phyloP scores from a whole-genome alignment of 1,140 invertebrate genomes.

The Calosoma granatense region DNA sequence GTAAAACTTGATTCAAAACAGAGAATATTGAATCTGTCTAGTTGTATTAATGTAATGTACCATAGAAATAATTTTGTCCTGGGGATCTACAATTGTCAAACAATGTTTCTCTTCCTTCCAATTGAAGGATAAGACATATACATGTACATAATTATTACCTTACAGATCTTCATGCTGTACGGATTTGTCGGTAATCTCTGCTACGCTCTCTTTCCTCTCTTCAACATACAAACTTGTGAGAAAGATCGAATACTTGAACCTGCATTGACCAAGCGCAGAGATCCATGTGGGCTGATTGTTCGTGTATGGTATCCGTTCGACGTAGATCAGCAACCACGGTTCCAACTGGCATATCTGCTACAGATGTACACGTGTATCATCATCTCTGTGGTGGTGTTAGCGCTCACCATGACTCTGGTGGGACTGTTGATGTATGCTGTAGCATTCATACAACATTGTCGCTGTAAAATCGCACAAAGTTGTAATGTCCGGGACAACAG shows the following conservation, averaged over 20 bases:
- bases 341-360: conserved; percentile 22
- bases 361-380: conserved; percentile 22
- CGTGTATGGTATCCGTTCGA: conserved; percentile 22
- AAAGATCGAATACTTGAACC: conserved; percentile 5
- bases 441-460: conserved; percentile 20
- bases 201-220: conserved; percentile 21
- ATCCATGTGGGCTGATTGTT: conserved; percentile 24
- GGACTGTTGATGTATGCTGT: conserved; percentile 23
- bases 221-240: conserved; percentile 19
- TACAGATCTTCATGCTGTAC: conserved; percentile 20
- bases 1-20: no score
- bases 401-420: conserved; percentile 23
- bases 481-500: conserved; percentile 10
- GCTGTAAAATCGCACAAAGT: conserved; percentile 14
- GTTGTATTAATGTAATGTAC: no score
- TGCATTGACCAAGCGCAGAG: conserved; percentile 17
- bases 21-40: no score
- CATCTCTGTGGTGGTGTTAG: conserved; percentile 21
- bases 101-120: no score
- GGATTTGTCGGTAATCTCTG: conserved; percentile 23
- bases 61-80: no score
- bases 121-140: no score
- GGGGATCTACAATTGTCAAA: no score
- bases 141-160: no score
- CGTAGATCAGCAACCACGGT: conserved; percentile 19